These are phyloP conservation scores for Notospermus geniculatus DNA, from an alignment of 1,140 invertebrate species.

Conservation along the genomic window DNA sequence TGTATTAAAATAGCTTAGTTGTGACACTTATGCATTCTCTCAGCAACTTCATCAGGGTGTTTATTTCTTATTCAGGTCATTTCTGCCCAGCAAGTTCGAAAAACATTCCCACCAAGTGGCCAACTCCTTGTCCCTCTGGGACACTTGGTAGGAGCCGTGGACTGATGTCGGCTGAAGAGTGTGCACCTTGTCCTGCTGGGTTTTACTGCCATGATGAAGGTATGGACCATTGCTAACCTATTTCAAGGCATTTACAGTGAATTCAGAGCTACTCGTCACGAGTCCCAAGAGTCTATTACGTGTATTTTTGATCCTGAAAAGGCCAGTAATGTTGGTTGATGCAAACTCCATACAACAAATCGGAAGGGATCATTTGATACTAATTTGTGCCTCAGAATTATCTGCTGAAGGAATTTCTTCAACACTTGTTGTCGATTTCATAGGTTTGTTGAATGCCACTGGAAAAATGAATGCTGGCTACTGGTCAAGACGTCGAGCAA, in stretches of 20 bases:
- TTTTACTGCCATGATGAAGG: constrained; percentile 43
- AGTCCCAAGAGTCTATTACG: no score
- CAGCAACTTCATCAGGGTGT: no score
- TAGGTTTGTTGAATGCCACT: constrained; percentile 40
- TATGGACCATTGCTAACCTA: constrained; percentile 19
- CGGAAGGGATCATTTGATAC: no score
- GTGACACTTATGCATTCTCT: no score
- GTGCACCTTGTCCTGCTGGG: constrained; percentile 40
- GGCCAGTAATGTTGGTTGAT: no score
- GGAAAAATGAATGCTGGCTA: constrained; percentile 38
- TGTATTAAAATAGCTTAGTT: no score
- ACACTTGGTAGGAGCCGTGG: constrained; percentile 39
- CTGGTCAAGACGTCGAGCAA: constrained; percentile 30
- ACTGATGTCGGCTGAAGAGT: constrained; percentile 29
- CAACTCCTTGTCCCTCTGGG: constrained; percentile 35
- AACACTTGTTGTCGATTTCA: constrained; percentile 9
- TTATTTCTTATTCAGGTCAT: constrained; percentile 40
- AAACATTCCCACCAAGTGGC: constrained; percentile 23
- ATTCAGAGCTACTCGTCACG: no score
- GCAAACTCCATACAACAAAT: no score
- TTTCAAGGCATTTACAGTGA: no score
- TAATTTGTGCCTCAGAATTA: no score
- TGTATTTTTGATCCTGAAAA: no score
- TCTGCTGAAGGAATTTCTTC: no score
- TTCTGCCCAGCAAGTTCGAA: constrained; percentile 46